Percentiles rank a stretch among this genome's conserved stretches.
Evolutionary conservation across 2,888 invertebrate species (phyloP).

Genomic region (Cerastoderma edule): DNA sequence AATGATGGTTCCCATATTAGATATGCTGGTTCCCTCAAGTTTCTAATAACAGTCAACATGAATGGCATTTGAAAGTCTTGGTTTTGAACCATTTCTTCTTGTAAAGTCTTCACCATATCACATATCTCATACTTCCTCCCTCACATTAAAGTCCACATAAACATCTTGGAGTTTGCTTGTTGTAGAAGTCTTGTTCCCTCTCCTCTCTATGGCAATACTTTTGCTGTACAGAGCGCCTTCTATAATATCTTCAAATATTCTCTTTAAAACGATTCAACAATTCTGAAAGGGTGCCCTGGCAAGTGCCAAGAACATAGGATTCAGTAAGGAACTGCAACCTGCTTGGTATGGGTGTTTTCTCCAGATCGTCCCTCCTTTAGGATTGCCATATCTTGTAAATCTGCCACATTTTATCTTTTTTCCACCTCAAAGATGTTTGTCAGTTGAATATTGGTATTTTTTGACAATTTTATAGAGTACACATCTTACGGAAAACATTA

Average conservation of each 20-base stretch:
- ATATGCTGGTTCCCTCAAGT: constrained; percentile 15
- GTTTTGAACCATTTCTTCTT: constrained; percentile 10
- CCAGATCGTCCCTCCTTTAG: too few relatives aligned
- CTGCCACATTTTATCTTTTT: too few relatives aligned
- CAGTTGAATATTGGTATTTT: too few relatives aligned
- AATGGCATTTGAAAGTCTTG: constrained; percentile 16
- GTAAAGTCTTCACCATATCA: constrained; percentile 20
- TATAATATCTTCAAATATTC: neutral
- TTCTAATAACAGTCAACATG: constrained; percentile 8
- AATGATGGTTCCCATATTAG: constrained; percentile 19
- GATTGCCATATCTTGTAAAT: too few relatives aligned
- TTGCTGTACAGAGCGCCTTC: neutral
- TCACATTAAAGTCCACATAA: neutral
- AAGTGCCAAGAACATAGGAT: too few relatives aligned
- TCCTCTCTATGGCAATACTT: constrained; percentile 1
- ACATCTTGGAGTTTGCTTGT: constrained; percentile 10
- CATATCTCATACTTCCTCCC: constrained; percentile 1
- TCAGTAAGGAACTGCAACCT: too few relatives aligned
- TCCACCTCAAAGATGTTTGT: too few relatives aligned
- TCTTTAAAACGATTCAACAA: too few relatives aligned
- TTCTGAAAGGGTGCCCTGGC: too few relatives aligned
- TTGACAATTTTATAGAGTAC: too few relatives aligned
- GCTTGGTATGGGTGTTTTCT: too few relatives aligned
- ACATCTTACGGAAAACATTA: too few relatives aligned
- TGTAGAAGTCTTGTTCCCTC: constrained; percentile 14